Base-by-base conservation (phyloP, 2,113 vertebrate genomes). In the Tinamus guttatus region DNA sequence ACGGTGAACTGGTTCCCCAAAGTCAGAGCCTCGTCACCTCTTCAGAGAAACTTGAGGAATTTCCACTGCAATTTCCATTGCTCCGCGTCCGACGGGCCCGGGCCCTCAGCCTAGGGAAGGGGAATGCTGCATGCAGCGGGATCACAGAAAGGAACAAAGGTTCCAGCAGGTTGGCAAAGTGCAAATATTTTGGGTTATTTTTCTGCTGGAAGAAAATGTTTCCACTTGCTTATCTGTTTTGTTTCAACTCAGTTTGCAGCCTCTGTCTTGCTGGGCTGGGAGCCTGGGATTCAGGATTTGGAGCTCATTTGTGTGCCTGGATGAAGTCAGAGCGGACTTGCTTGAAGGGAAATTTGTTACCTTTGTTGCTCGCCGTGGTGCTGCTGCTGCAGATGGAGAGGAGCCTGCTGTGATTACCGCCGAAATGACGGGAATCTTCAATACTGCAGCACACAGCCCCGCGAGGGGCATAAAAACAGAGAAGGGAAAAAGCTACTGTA, bases 351-450 rank as follows among this genome's bases (percentile, higher is more conserved):
- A 96, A 92, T 78, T 36, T 79, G 82, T 93, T 91, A 25, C 77
- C 89, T 89, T 63, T 81, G 87, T 52, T 85, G 58, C 83, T 94
- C 45, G 51, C 94, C 91, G 95, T 87, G 90, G 88, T 18, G 21
- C 83, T 64, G 80, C 51, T 85, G 80, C 78, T 85, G 75, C 71
- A 89, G 95, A 95, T 81, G 92, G 95, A 97, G 93, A 92, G 86
- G 41, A 92, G 13, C 94, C 92, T 96, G 96, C 96, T 95, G 96
- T 77, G 95, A 32, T 90, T 93, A 85, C 80, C 75, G 89, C 82
- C 93, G 71, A 89, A 95, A 97, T 92, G 82, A 93, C 27, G 8
- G 69, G 86, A 92, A 80, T 92, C 92, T 82, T 91, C 94, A 94
- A 67, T 45, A 87, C 64, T 71, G 19, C 1, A 0, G 92, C 75